Conservation (phyloP, 2,888 invertebrate species). For the Bellardia bayeri region DNA sequence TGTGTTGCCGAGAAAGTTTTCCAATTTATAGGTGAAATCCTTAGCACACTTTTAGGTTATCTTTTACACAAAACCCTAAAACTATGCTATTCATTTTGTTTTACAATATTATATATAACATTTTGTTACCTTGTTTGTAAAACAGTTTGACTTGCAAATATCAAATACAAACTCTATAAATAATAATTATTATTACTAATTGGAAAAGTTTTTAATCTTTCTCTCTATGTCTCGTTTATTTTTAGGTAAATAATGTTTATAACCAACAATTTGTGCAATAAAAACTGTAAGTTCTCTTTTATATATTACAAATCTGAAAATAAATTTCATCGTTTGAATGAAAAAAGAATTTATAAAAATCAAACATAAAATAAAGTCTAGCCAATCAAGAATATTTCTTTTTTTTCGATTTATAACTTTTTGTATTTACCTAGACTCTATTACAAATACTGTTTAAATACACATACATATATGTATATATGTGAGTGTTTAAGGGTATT, state of each 20-base stretch:
- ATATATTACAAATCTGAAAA: not conserved
- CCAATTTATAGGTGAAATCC: too few species aligned
- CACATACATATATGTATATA: not conserved
- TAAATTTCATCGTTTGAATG: not conserved
- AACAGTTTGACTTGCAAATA: slow-evolving; percentile 8
- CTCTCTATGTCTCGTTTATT: slow-evolving; percentile 46
- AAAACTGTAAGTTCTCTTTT: slow-evolving; percentile 60
- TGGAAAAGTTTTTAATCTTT: slow-evolving; percentile 61
- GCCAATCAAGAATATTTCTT: slow-evolving; percentile 70
- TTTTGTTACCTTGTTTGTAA: too few species aligned
- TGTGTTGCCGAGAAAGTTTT: too few species aligned
- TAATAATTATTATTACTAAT: slow-evolving; percentile 50
- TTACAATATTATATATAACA: too few species aligned
- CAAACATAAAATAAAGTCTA: slow-evolving; percentile 70
- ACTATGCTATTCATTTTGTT: too few species aligned
- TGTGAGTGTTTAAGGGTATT: not conserved
- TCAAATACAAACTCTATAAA: not conserved
- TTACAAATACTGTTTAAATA: slow-evolving; percentile 47
- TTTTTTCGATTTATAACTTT: slow-evolving; percentile 60
- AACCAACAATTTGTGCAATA: slow-evolving; percentile 16
- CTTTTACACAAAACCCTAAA: too few species aligned
- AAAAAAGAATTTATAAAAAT: slow-evolving; percentile 35
- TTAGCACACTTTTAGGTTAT: too few species aligned
- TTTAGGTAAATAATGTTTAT: slow-evolving; percentile 69
- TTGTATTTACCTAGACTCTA: slow-evolving; percentile 71